These are phyloP conservation scores for Podargus strigoides DNA, from an alignment of 2,797 vertebrate genomes.

Conservation along the genomic window DNA sequence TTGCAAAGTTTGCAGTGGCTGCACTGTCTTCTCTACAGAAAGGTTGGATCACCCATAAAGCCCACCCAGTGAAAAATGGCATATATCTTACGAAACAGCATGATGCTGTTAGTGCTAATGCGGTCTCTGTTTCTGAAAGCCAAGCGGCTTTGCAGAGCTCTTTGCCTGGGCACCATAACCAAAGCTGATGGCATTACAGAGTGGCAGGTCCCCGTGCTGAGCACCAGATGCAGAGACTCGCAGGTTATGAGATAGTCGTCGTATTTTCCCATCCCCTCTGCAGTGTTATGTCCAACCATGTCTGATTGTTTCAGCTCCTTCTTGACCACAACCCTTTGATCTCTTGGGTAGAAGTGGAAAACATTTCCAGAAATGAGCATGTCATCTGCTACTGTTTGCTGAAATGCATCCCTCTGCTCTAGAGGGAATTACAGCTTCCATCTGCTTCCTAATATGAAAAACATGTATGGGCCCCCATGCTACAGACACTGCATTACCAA, in stretches of 20 bases:
- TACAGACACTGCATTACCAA: slow-evolving; percentile 47
- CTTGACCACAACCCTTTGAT: slow-evolving; percentile 39
- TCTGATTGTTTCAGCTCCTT: slow-evolving; percentile 25
- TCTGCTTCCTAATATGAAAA: slow-evolving; percentile 78
- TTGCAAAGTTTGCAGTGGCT: background rate
- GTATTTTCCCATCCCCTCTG: background rate
- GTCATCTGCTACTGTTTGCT: slow-evolving; percentile 73
- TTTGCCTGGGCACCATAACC: background rate
- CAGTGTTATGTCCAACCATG: slow-evolving; percentile 4
- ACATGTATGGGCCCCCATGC: slow-evolving; percentile 54
- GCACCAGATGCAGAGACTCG: background rate
- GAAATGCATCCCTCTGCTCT: slow-evolving; percentile 62
- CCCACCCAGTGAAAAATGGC: background rate
- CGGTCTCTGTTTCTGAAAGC: background rate
- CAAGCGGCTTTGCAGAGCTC: background rate
- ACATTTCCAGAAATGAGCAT: slow-evolving; percentile 60
- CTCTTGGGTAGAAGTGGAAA: slow-evolving; percentile 56
- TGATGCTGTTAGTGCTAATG: background rate
- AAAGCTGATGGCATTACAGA: background rate
- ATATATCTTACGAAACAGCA: background rate
- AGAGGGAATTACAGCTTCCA: slow-evolving; percentile 73
- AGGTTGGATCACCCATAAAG: background rate
- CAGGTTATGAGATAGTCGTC: background rate
- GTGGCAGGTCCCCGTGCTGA: background rate
- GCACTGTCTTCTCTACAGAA: background rate